Base-by-base conservation (phyloP, 2,113 vertebrate species). In the Brachyhypopomus occidentalis region DNA sequence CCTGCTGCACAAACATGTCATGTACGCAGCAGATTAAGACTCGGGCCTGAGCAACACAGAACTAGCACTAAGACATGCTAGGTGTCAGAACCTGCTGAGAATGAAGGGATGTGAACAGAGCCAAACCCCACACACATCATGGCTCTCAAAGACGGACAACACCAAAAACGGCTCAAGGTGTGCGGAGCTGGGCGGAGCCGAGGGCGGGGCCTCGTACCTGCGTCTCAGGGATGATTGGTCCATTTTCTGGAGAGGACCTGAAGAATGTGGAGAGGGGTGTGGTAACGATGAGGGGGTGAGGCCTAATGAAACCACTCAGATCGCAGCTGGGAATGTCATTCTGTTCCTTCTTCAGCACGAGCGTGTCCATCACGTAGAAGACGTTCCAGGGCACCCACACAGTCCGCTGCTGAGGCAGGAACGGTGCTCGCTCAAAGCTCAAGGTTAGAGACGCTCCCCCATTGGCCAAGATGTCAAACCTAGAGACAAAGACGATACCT, bases 281-380 rank as follows among this genome's bases (percentile, higher is more conserved):
- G 0, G 97, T 94, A 59, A 98, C 95, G 0, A 99, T 97, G 87
- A 99, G 90, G 0, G 98, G 97, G 84, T 92, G 95, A 73, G 98
- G 97, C 87, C 97, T 91, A 86, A 99, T 91, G 79, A 99, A 99
- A 16, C 98, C 97, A 0, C 97, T 99, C 81, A 99, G 94, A 83
- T 99, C 97, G 83, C 98, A 99, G 84, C 96, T 99, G 70, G 98
- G 98, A 81, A 99, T 99, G 89, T 98, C 97, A 30, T 99, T 99
- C 90, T 99, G 96, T 85, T 99, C 98, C 88, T 98, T 98, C 93
- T 99, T 99, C 96, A 99, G 97, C 81, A 98, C 95, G 25, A 99
- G 91, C 0, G 96, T 99, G 85, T 99, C 98, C 97, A 98, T 99
- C 86, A 99, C 97, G 59, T 99, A 96, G 86, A 99, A 99, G 23